These are phyloP conservation scores for Apis florea DNA, from an alignment of 1,140 invertebrate genomes.

Conservation along the genomic window DNA sequence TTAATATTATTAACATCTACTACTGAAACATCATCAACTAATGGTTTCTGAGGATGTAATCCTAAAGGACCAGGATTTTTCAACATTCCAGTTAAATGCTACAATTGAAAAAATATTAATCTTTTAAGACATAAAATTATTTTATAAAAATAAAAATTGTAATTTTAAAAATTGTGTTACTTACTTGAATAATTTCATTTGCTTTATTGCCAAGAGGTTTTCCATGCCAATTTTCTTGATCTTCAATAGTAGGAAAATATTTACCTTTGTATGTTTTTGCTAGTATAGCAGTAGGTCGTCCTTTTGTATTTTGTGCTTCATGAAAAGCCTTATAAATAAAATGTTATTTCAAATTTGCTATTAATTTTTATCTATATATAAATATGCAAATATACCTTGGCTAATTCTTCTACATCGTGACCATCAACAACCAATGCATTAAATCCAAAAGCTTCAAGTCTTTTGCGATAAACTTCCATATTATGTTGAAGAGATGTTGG, in stretches of 20 bases:
- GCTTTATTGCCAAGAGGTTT: slow-evolving; percentile 94
- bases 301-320: slow-evolving; percentile 88
- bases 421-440: slow-evolving; percentile 97
- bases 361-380: not conserved
- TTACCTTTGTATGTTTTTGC: slow-evolving; percentile 98
- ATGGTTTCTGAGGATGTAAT: slow-evolving; percentile 84
- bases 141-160: too few relatives aligned
- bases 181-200: slow-evolving; percentile 86
- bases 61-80: slow-evolving; percentile 83
- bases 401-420: slow-evolving; percentile 95
- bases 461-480: slow-evolving; percentile 92
- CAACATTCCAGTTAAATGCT: slow-evolving; percentile 85
- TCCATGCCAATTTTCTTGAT: slow-evolving; percentile 98
- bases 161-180: not conserved
- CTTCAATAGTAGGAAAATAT: slow-evolving; percentile 93
- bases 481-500: slow-evolving; percentile 96
- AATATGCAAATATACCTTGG: slow-evolving; percentile 82
- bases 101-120: slow-evolving; percentile 61
- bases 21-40: slow-evolving; percentile 85
- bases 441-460: slow-evolving; percentile 95
- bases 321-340: slow-evolving; percentile 85
- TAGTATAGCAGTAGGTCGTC: slow-evolving; percentile 94
- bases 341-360: not conserved
- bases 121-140: slow-evolving; percentile 20
- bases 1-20: slow-evolving; percentile 89